Evolutionary conservation across 1,140 invertebrate genomes (phyloP).

Genomic region (Lysiphlebus fabarum): DNA sequence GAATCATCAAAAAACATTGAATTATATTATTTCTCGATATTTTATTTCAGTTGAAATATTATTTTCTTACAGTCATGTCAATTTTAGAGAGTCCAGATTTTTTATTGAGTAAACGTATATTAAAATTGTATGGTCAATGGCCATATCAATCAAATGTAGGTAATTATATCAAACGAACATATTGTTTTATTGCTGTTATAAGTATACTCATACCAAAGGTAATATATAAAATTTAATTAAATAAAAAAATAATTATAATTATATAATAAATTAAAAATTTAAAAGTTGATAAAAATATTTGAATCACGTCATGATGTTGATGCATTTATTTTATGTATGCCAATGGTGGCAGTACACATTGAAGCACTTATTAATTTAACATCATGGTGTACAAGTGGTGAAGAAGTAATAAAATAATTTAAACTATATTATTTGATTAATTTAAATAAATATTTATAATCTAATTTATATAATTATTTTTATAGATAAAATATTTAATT

Average conservation of each 20-base stretch:
- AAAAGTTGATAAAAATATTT: slow-evolving; percentile 15
- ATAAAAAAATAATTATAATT: too few species aligned
- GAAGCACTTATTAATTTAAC: not conserved
- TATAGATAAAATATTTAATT: not conserved
- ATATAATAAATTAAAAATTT: too few species aligned
- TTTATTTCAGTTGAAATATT: not conserved
- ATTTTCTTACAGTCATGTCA: not conserved
- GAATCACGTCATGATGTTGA: slow-evolving; percentile 16
- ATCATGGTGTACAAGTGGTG: slow-evolving; percentile 16
- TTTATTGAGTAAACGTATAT: not conserved
- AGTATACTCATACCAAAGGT: slow-evolving; percentile 16
- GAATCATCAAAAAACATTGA: too few species aligned
- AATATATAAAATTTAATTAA: too few species aligned
- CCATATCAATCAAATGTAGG: slow-evolving; percentile 4
- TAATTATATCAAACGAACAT: not conserved
- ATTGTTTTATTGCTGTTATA: not conserved
- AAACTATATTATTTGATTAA: not conserved
- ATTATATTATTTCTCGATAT: too few species aligned
- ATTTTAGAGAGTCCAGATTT: slow-evolving; percentile 8
- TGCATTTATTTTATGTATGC: slow-evolving; percentile 10
- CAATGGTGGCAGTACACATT: slow-evolving; percentile 5
- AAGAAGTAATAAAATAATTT: slow-evolving; percentile 13
- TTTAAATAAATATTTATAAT: not conserved
- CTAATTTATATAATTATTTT: not conserved
- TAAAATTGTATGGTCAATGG: slow-evolving; percentile 18